phyloP scores from a whole-genome alignment of 2,113 vertebrate species.

The Amphiprion ocellaris region DNA sequence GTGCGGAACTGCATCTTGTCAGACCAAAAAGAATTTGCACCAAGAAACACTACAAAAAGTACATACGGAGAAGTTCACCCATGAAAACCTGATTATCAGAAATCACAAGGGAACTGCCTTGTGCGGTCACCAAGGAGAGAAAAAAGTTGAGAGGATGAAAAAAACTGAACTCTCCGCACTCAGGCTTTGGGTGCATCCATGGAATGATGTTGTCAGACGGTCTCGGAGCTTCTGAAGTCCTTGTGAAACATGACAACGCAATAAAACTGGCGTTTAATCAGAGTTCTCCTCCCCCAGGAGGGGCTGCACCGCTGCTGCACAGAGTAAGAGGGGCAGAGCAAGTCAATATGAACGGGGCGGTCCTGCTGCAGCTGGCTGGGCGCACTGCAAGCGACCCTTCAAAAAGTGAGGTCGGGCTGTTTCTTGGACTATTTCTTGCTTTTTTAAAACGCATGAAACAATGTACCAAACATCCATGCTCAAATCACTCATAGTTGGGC shows the following conservation, averaged over 20 bases:
- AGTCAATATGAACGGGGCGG: conserved; percentile 54
- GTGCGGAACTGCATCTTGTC: conserved; percentile 88
- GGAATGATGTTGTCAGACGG: conserved; percentile 27
- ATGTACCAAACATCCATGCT: too few relatives aligned
- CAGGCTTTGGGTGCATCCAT: conserved; percentile 35
- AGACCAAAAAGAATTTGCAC: conserved; percentile 14
- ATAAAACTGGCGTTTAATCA: conserved; percentile 45
- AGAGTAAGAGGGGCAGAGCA: background rate
- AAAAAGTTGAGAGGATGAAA: conserved; percentile 21
- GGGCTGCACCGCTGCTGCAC: conserved; percentile 13
- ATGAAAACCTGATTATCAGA: conserved; percentile 42
- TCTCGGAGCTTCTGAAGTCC: conserved; percentile 45
- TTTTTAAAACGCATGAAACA: background rate
- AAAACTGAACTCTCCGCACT: background rate
- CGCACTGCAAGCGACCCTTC: background rate
- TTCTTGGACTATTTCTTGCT: background rate
- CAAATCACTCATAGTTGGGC: too few relatives aligned
- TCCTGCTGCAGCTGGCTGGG: conserved; percentile 26
- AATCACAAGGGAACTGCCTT: background rate
- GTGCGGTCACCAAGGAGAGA: background rate
- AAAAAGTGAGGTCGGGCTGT: background rate
- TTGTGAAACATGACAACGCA: conserved; percentile 66
- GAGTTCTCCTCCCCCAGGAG: conserved; percentile 58
- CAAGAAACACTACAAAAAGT: conserved; percentile 1
- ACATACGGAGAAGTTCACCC: conserved; percentile 37